These are phyloP conservation scores for Crocallis elinguaria DNA, from an alignment of 2,888 invertebrate species.

Conservation along the genomic window DNA sequence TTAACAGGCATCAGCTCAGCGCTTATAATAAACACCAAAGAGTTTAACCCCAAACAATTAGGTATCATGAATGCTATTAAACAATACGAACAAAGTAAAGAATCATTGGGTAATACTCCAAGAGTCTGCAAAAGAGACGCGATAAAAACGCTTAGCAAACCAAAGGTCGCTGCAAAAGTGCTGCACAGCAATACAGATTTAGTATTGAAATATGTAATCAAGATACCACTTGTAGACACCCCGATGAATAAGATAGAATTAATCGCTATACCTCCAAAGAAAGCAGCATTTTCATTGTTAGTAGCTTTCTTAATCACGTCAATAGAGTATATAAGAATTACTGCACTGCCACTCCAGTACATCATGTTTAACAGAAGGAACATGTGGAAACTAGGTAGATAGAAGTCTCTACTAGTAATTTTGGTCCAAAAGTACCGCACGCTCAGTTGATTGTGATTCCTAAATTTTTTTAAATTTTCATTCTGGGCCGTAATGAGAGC, in stretches of 20 bases:
- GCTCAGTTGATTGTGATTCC: slow-evolving; percentile 1
- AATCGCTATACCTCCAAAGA: slow-evolving; percentile 21
- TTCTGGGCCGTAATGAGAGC: slow-evolving; percentile 18
- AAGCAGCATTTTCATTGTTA: slow-evolving; percentile 28
- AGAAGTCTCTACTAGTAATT: slow-evolving; percentile 35
- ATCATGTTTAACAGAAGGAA: slow-evolving; percentile 30
- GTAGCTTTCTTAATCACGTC: slow-evolving; percentile 32
- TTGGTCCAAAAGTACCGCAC: slow-evolving; percentile 5
- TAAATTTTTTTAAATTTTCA: too few relatives aligned
- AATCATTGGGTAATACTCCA: slow-evolving; percentile 26
- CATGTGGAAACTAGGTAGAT: slow-evolving; percentile 35
- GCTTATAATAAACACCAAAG: slow-evolving; percentile 24
- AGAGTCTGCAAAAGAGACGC: slow-evolving; percentile 22
- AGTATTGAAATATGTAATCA: slow-evolving; percentile 33
- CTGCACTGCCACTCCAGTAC: slow-evolving; percentile 36
- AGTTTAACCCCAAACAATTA: slow-evolving; percentile 26
- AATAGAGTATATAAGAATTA: slow-evolving; percentile 33
- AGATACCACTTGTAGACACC: slow-evolving; percentile 13
- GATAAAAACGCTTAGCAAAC: slow-evolving; percentile 16
- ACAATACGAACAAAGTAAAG: slow-evolving; percentile 27
- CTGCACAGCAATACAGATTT: slow-evolving; percentile 28
- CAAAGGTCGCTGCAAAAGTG: slow-evolving; percentile 17
- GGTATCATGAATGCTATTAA: slow-evolving; percentile 28
- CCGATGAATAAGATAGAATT: slow-evolving; percentile 22
- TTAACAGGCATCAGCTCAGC: slow-evolving; percentile 39